Percentiles rank a stretch among this genome's conserved stretches.
Conservation (phyloP, 2,113 vertebrate genomes). For the Barnardius zonarius region DNA sequence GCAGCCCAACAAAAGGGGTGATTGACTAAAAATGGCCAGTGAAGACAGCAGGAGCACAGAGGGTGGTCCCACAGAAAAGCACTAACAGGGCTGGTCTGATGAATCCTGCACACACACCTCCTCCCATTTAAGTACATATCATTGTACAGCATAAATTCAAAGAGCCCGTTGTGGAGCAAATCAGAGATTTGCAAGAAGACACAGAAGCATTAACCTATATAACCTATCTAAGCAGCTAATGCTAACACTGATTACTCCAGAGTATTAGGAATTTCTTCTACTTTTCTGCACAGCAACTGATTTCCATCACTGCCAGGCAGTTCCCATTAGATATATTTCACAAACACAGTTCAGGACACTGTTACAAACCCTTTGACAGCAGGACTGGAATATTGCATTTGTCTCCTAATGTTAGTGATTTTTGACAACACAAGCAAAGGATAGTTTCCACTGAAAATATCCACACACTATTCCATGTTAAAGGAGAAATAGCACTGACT, state of each 20-base stretch:
- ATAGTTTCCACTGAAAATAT: background rate
- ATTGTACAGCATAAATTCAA: background rate
- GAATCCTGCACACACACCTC: background rate
- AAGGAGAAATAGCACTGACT: background rate
- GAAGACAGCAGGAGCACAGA: background rate
- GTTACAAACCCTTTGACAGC: background rate
- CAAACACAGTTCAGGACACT: background rate
- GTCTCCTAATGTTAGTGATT: background rate
- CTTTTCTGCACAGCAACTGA: background rate
- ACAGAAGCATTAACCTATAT: slow-evolving; percentile 11
- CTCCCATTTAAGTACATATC: background rate
- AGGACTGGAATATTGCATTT: background rate
- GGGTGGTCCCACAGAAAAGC: background rate
- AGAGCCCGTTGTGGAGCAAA: background rate
- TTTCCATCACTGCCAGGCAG: background rate
- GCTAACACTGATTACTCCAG: background rate
- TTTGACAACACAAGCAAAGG: background rate
- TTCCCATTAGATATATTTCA: background rate
- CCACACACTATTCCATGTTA: background rate
- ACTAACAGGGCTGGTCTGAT: background rate
- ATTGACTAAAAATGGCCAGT: background rate
- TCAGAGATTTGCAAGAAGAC: background rate
- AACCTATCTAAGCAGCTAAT: slow-evolving; percentile 16
- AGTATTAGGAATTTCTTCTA: background rate
- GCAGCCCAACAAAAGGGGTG: background rate